Percentiles rank a stretch among this genome's conserved stretches.
Evolutionary conservation across 2,797 vertebrate species (phyloP).

Genomic region (Alauda arvensis): DNA sequence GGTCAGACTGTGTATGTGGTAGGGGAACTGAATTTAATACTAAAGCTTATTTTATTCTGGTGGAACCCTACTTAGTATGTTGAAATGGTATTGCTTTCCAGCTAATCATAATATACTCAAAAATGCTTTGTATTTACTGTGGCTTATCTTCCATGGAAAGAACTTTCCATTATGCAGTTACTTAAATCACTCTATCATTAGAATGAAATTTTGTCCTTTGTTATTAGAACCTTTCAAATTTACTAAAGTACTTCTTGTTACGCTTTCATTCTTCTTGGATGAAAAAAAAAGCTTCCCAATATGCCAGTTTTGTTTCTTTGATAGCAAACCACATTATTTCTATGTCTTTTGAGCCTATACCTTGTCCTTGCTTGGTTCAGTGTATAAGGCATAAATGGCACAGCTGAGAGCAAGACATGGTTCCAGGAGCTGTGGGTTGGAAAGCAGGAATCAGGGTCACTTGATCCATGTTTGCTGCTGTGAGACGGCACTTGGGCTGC

Average conservation of each 20-base stretch:
- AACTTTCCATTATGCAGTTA: neutral
- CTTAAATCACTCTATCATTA: neutral
- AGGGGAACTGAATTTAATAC: neutral
- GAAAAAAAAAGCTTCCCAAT: neutral
- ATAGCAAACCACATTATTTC: neutral
- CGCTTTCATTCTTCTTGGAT: neutral
- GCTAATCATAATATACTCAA: neutral
- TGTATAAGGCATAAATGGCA: neutral
- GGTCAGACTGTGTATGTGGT: neutral
- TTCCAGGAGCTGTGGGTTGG: neutral
- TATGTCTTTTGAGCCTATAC: neutral
- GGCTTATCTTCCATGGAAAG: neutral
- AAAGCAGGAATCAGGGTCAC: neutral
- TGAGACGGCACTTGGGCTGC: neutral
- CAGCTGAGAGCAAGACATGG: neutral
- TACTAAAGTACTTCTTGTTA: neutral
- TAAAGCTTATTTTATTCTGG: neutral
- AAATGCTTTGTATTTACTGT: neutral
- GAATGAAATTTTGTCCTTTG: neutral
- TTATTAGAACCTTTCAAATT: neutral
- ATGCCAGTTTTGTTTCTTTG: neutral
- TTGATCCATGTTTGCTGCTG: neutral
- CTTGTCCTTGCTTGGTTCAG: neutral
- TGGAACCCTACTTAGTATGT: neutral
- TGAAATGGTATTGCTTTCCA: neutral